A percentile compares a stretch with the other conserved stretches of the same genome.
Evolutionary conservation across 2,888 invertebrate genomes (phyloP).

Genomic region (Drosophila hawaiiensis): DNA sequence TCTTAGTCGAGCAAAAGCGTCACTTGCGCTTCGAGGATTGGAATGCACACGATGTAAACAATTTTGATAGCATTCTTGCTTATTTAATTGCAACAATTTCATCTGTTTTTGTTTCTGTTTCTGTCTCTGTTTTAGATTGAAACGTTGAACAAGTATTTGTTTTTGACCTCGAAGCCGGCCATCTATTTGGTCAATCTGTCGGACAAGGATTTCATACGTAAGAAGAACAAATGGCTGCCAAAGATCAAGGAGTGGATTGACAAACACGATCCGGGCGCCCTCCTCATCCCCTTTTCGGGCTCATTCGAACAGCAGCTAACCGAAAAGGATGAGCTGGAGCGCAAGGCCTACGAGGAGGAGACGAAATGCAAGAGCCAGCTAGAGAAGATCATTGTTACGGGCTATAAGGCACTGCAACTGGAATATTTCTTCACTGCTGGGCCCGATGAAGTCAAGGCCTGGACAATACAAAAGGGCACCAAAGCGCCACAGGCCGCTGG

Average conservation of each 20-base stretch:
- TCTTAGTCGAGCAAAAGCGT: conserved; percentile 95
- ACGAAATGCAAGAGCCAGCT: conserved; percentile 93
- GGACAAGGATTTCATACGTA: conserved; percentile 98
- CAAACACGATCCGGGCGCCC: conserved; percentile 96
- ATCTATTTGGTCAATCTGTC: conserved; percentile 98
- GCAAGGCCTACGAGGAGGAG: conserved; percentile 93
- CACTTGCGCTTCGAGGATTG: conserved; percentile 97
- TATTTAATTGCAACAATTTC: neutral
- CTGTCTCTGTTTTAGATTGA: conserved; percentile 91
- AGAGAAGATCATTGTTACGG: conserved; percentile 98
- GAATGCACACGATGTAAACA: conserved; percentile 95
- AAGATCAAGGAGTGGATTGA: conserved; percentile 99
- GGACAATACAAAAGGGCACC: conserved; percentile 99
- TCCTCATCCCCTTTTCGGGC: conserved; percentile 98
- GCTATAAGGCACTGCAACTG: conserved; percentile 97
- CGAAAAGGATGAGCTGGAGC: conserved; percentile 93
- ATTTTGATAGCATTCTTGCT: neutral
- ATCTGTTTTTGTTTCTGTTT: neutral
- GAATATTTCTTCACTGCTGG: conserved; percentile 99
- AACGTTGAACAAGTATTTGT: conserved; percentile 97
- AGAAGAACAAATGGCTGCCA: conserved; percentile 98
- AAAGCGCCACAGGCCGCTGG: conserved; percentile 99
- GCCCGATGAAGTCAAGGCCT: conserved; percentile 99
- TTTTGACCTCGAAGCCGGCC: conserved; percentile 98
- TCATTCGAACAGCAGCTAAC: conserved; percentile 93